Evolutionary conservation across 2,797 vertebrate species (phyloP), one percentile per base, ranked within the genome.

Genomic region (Alcedo quadribrachys): DNA sequence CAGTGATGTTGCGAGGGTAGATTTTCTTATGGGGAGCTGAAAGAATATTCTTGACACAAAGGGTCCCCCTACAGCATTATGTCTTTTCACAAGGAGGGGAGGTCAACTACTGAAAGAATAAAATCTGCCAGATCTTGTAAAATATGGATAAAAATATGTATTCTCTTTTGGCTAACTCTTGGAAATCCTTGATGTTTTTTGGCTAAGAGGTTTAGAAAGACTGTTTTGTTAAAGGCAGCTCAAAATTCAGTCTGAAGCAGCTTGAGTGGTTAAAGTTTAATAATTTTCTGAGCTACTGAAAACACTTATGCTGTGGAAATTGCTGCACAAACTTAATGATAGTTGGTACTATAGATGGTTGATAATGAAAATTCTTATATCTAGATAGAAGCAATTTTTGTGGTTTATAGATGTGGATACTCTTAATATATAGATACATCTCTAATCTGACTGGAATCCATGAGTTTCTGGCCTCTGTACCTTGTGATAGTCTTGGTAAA

Each of bases 161-260:
- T 90, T 95, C 73, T 94, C 61, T 94, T 92, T 68, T 94, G 93
- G 92, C 84, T 94, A 92, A 90, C 95, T 94, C 92, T 93, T 89
- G 74, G 73, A 94, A 95, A 94, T 93, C 79, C 45, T 78, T 89
- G 51, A 92, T 89, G 69, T 17, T 22, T 94, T 95, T 89, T 95
- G 90, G 89, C 94, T 93, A 60, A 90, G 69, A 87, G 63, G 43
- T 83, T 95, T 85, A 8, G 11, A 77, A 92, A 89, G 68, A 82
- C 67, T 73, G 55, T 79, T 89, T 90, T 92, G 55, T 68, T 85
- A 77, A 82, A 91, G 42, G 28, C 61, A 60, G 81, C 48, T 87
- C 42, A 65, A 89, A 85, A 94, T 70, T 63, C 53, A 61, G 27
- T 37, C 46, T 79, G 50, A 82, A 87, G 17, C 5, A 57, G 55